Evolutionary conservation across 2,888 invertebrate species (phyloP).

Genomic region (Harpagoxenus sublaevis): DNA sequence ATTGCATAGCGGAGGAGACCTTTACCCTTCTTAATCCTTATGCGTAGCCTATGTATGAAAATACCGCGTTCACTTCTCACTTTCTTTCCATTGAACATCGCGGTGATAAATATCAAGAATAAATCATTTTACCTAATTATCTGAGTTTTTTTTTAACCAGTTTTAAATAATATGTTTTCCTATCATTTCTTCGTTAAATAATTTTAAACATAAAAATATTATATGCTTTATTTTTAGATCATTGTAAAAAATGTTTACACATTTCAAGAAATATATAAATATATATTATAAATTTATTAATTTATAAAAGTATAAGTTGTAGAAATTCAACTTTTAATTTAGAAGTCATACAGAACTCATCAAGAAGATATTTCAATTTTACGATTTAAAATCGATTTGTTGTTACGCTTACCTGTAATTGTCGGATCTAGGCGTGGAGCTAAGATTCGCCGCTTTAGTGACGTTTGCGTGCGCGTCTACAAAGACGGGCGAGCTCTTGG

Average conservation of each 20-base stretch:
- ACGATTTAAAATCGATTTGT: neutral
- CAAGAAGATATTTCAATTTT: neutral
- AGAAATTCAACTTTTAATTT: neutral
- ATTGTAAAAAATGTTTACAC: neutral
- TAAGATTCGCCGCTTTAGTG: slow-evolving; percentile 74
- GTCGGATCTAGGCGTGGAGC: slow-evolving; percentile 86
- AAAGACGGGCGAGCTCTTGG: slow-evolving; percentile 85
- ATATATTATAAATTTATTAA: neutral
- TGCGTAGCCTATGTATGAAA: slow-evolving; percentile 24
- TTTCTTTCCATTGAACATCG: slow-evolving; percentile 16
- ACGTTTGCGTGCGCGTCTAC: slow-evolving; percentile 77
- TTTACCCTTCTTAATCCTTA: slow-evolving; percentile 49
- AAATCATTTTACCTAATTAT: neutral
- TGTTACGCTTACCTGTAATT: slow-evolving; percentile 89
- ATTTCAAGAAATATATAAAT: slow-evolving; percentile 2
- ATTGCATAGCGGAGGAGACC: slow-evolving; percentile 24
- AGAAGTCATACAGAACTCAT: too few relatives aligned
- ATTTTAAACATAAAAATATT: neutral
- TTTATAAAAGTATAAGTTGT: neutral
- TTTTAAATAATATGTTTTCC: neutral
- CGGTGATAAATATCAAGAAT: neutral
- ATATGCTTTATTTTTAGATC: neutral
- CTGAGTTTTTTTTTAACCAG: neutral
- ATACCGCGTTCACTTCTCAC: neutral
- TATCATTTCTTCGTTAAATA: neutral